These are phyloP conservation scores for Mamestra configurata DNA, from an alignment of 1,140 invertebrate genomes.

Conservation along the genomic window DNA sequence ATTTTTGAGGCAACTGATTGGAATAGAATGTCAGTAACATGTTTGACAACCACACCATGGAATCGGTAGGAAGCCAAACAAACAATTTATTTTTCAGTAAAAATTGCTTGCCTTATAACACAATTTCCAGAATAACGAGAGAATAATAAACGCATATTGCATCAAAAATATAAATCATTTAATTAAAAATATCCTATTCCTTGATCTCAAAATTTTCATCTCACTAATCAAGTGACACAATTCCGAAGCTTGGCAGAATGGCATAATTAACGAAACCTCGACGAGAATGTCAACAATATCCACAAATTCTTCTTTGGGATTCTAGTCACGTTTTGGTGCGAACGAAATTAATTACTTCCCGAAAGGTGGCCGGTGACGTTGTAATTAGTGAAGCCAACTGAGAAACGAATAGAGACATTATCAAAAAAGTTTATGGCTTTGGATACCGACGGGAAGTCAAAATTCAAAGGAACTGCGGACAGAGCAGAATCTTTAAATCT, in stretches of 20 bases:
- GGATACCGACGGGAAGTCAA: background rate
- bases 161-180: no score
- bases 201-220: background rate
- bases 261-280: constrained; percentile 35
- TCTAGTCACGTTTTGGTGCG: constrained; percentile 48
- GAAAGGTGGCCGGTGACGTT: constrained; percentile 28
- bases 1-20: no score
- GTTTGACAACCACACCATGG: no score
- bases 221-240: background rate
- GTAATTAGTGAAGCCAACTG: constrained; percentile 40
- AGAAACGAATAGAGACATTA: constrained; percentile 13
- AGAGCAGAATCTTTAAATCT: constrained; percentile 35
- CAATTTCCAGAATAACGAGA: no score
- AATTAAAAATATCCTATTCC: no score
- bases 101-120: no score
- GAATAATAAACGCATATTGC: no score
- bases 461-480: constrained; percentile 18
- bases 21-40: no score
- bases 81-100: no score
- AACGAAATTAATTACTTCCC: constrained; percentile 50
- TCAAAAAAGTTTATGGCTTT: constrained; percentile 22
- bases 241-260: constrained; percentile 4
- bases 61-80: no score
- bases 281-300: constrained; percentile 38
- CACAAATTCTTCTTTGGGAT: constrained; percentile 36